Base-by-base conservation (phyloP, 2,113 vertebrate genomes). In the Charina bottae region DNA sequence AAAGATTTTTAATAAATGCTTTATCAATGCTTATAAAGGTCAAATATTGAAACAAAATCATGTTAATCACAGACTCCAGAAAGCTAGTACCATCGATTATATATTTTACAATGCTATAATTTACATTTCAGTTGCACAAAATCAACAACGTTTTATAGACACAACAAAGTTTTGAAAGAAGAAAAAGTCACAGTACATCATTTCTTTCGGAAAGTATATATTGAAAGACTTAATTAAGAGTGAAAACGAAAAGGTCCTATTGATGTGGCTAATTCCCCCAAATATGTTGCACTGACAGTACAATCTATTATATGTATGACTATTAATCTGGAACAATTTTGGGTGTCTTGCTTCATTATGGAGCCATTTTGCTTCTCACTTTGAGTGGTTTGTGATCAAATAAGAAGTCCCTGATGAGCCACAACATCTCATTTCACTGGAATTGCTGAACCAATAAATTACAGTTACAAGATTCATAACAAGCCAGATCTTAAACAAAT, bases 1-100 rank as follows among this genome's bases (percentile, higher is more conserved):
- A 95, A 93, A 95, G 93, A 55, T 64, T 91, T 97, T 97, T 98
- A 98, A 97, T 97, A 83, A 95, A 90, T 88, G 84, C 90, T 93
- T 85, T 91, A 95, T 91, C 94, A 92, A 89, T 83, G 54, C 23
- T 83, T 72, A 94, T 56, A 94, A 96, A 95, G 72, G 95, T 88
- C 19, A 91, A 95, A 90, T 58, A 93, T 92, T 83, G 94, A 93
- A 96, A 94, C 94, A 95, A 91, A 96, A 94, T 92, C 86, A 90
- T 92, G 17, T 55, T 6, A 62, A 90, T 91, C 92, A 96, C 94
- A 96, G 87, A 64, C 93, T 91, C 90, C 58, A 87, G n/a, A 68
- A 92, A 88, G 42, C 88, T 42, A 5, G 88, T 12, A 7, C 8
- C 84, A 84, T 93, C 26, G 13, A 78, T 68, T 46, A 91, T 92